Evolutionary conservation across 2,113 vertebrate species (phyloP).

Genomic region (Hassar affinis): DNA sequence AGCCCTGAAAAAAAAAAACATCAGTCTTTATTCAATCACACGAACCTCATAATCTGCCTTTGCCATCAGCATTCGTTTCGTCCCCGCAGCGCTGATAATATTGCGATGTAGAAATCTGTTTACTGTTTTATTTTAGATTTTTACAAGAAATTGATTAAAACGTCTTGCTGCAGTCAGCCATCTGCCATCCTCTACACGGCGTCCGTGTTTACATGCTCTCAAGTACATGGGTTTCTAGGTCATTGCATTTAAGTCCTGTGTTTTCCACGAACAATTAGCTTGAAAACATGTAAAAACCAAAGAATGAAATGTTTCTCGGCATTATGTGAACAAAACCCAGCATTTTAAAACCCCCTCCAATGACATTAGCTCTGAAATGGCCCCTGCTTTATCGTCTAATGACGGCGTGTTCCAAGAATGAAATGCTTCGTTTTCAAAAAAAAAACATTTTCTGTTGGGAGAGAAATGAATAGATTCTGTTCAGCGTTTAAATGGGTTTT

Average conservation of each 20-base stretch:
- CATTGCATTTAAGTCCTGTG: neutral
- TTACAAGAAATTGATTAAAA: neutral
- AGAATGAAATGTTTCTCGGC: neutral
- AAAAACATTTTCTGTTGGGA: neutral
- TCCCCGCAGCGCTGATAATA: constrained; percentile 3
- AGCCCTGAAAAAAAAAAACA: constrained; percentile 5
- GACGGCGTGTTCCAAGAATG: neutral
- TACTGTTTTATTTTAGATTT: neutral
- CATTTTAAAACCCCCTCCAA: neutral
- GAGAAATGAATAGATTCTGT: constrained; percentile 7
- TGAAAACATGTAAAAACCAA: neutral
- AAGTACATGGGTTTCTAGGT: neutral
- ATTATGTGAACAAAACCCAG: neutral
- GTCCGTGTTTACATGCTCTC: neutral
- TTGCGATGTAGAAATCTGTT: neutral
- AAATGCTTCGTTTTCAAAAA: neutral
- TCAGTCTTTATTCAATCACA: constrained; percentile 29
- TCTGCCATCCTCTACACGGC: constrained; percentile 4
- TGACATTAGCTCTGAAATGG: neutral
- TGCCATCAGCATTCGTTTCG: constrained; percentile 11
- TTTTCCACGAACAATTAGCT: neutral
- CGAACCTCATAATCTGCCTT: constrained; percentile 15
- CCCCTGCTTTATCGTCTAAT: neutral
- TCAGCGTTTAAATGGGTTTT: constrained; percentile 23
- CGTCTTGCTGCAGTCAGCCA: neutral